phyloP scores from a whole-genome alignment of 1,140 invertebrate genomes.

The Grapholita molesta region DNA sequence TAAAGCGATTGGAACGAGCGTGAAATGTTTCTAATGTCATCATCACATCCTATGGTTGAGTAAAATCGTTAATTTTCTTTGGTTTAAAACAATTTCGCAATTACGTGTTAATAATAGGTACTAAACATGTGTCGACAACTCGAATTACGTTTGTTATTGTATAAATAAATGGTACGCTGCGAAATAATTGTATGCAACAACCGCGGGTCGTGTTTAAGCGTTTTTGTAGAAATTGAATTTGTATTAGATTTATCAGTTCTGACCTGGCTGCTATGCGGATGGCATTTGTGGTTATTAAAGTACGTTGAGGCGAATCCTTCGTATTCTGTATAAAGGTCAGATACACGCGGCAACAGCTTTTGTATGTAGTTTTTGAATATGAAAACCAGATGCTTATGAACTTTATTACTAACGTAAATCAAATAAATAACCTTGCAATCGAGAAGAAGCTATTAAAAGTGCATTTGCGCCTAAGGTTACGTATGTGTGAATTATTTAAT shows the following conservation, averaged over 20 bases:
- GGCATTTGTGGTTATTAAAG: constrained; percentile 46
- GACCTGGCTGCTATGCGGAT: constrained; percentile 51
- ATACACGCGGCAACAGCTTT: constrained; percentile 44
- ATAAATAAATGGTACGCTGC: neutral
- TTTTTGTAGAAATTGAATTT: constrained; percentile 12
- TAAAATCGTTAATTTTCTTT: neutral
- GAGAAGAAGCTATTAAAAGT: constrained; percentile 33
- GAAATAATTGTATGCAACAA: neutral
- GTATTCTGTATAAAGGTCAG: constrained; percentile 52
- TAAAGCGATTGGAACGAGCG: neutral
- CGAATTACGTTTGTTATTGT: neutral
- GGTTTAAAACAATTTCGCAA: neutral
- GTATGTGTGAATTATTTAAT: constrained; percentile 9
- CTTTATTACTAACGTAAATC: constrained; percentile 23
- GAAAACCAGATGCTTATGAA: constrained; percentile 18
- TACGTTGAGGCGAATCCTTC: constrained; percentile 49
- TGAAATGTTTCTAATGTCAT: constrained; percentile 1
- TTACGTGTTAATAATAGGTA: neutral
- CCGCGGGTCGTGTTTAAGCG: neutral
- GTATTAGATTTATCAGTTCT: constrained; percentile 15
- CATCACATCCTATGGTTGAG: neutral
- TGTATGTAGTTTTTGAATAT: constrained; percentile 29
- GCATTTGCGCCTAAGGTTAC: constrained; percentile 10
- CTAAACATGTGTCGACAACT: neutral
- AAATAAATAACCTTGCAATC: constrained; percentile 39